Conservation (phyloP, 1,140 invertebrate species). For the Maconellicoccus hirsutus region DNA sequence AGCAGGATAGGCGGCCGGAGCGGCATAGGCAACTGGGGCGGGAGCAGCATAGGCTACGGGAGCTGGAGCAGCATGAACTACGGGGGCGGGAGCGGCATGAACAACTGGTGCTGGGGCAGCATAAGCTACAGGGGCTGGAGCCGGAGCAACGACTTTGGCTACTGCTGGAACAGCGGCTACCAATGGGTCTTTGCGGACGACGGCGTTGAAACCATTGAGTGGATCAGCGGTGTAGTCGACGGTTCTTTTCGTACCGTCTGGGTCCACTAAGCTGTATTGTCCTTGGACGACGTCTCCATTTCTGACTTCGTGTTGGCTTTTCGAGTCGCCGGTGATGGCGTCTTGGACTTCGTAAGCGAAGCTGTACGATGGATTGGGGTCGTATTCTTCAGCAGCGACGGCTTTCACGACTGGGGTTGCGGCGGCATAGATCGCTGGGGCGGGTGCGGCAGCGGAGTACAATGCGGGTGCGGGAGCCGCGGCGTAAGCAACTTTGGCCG, state of each 20-base stretch:
- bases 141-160: not conserved
- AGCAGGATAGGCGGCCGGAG: not conserved
- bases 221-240: conserved; percentile 31
- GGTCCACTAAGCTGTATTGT: conserved; percentile 44
- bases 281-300: conserved; percentile 53
- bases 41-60: not conserved
- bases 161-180: not conserved
- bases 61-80: not conserved
- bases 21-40: not conserved
- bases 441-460: not conserved
- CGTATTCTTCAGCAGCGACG: conserved; percentile 25
- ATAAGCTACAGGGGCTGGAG: not conserved
- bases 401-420: not conserved
- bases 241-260: conserved; percentile 33
- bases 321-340: conserved; percentile 50
- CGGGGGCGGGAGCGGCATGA: not conserved
- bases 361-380: conserved; percentile 37
- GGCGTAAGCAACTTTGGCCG: conserved; percentile 24
- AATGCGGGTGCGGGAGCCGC: conserved; percentile 24
- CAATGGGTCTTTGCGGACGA: conserved; percentile 31
- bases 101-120: not conserved
- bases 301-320: conserved; percentile 52
- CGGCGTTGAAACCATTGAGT: conserved; percentile 29
- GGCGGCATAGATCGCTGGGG: not conserved
- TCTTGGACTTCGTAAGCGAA: conserved; percentile 56